Conservation (phyloP, 2,888 invertebrate genomes). For the Oscheius onirici region DNA sequence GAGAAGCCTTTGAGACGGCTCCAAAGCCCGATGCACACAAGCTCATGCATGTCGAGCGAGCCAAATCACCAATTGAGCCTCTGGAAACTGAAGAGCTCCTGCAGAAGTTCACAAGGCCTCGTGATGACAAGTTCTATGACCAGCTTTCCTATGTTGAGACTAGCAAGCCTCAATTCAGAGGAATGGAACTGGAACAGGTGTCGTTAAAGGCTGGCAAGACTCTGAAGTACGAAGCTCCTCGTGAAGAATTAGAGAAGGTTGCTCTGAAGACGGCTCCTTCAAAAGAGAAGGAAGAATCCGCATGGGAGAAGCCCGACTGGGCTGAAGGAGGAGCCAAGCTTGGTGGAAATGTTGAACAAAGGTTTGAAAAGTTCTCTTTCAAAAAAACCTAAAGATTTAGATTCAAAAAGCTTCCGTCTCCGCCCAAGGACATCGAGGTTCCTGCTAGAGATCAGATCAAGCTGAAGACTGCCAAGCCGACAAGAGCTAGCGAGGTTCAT, state of each 20-base stretch:
- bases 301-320: slow-evolving; percentile 53
- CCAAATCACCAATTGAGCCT: slow-evolving; percentile 65
- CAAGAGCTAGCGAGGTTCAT: slow-evolving; percentile 43
- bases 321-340: slow-evolving; percentile 48
- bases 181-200: slow-evolving; percentile 66
- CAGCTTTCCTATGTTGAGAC: slow-evolving; percentile 65
- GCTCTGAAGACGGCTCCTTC: slow-evolving; percentile 39
- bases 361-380: slow-evolving; percentile 20
- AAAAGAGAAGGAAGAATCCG: slow-evolving; percentile 37
- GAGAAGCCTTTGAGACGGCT: slow-evolving; percentile 69
- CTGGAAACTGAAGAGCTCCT: slow-evolving; percentile 70
- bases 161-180: slow-evolving; percentile 60
- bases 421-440: slow-evolving; percentile 65
- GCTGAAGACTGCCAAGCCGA: slow-evolving; percentile 60
- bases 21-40: slow-evolving; percentile 68
- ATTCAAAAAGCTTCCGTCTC: slow-evolving; percentile 60
- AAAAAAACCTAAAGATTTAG: no score
- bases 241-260: slow-evolving; percentile 66
- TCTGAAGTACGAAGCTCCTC: slow-evolving; percentile 61
- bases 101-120: slow-evolving; percentile 68
- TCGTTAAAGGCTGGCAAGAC: slow-evolving; percentile 66
- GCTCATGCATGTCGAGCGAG: slow-evolving; percentile 67
- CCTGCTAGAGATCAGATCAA: slow-evolving; percentile 70
- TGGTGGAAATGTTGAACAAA: slow-evolving; percentile 49
- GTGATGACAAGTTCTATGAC: slow-evolving; percentile 69